Conservation (phyloP, 1,140 invertebrate species). For the Pteromalus puparum region DNA sequence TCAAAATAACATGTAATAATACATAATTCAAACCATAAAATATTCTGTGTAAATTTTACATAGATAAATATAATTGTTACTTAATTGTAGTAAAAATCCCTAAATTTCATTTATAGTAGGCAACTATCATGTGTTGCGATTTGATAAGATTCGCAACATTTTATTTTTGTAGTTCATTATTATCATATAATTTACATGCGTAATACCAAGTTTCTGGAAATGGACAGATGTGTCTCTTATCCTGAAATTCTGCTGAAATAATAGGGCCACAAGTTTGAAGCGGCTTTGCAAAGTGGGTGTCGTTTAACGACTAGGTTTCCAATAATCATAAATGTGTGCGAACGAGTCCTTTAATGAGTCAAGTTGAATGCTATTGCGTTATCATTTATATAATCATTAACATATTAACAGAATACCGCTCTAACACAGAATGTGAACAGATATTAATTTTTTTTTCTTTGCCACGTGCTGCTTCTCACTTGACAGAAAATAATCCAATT, state of each 20-base stretch:
- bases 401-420: conserved; percentile 74
- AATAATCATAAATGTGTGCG: conserved; percentile 55
- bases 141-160: conserved; percentile 73
- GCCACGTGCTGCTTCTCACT: conserved; percentile 45
- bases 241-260: conserved; percentile 28
- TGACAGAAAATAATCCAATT: conserved; percentile 44
- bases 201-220: conserved; percentile 56
- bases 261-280: conserved; percentile 50
- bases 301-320: conserved; percentile 43
- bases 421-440: conserved; percentile 73
- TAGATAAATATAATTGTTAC: conserved; percentile 71
- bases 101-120: conserved; percentile 72
- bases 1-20: conserved; percentile 75
- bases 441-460: conserved; percentile 69
- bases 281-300: conserved; percentile 37
- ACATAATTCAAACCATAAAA: conserved; percentile 75
- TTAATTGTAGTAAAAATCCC: conserved; percentile 71
- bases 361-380: conserved; percentile 69
- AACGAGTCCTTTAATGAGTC: conserved; percentile 67
- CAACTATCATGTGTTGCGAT: conserved; percentile 73
- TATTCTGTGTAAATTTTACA: conserved; percentile 73
- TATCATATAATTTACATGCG: conserved; percentile 73
- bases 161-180: conserved; percentile 61
- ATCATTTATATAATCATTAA: conserved; percentile 73
- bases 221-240: conserved; percentile 8